Evolutionary conservation across 2,888 invertebrate species (phyloP), one percentile per base, ranked within the genome.

Genomic region (Tipula helvola): DNA sequence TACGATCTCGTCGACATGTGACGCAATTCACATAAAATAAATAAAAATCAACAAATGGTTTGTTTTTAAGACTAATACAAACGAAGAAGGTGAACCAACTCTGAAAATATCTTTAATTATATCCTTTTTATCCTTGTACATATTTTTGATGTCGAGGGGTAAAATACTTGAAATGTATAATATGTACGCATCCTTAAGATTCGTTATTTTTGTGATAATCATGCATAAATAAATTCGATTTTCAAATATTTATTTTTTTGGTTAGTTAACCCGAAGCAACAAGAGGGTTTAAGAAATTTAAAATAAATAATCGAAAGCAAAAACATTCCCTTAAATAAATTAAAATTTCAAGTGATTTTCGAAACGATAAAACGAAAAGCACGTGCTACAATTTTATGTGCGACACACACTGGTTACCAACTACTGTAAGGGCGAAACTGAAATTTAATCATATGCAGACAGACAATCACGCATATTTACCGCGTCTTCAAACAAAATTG

Each of bases 141-240:
- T 71, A 52, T 28, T 28, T 28, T 28, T 28, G 16, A 16, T 16
- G 16, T 8, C 28, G 71, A 71, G 28, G 71, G 71, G 18, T 28
- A 28, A 71, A 71, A 12, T 71, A 10, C 10, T n/a, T n/a, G n/a
- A n/a, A n/a, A n/a, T n/a, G n/a, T n/a, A n/a, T n/a, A n/a, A n/a
- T n/a, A n/a, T n/a, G 28, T 28, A 28, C 28, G 71, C 71, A 71
- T 71, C 71, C 28, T 71, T 12, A 71, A 71, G 71, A 71, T 36
- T 86, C 86, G 44, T 86, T 86, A 86, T 86, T 86, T 86, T 86
- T 47, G 86, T 86, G 86, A 86, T 86, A 86, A 36, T 86, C 86
- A 86, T 86, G 86, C 86, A 86, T 86, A 86, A 47, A 47, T 71
- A 71, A 84, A 39, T 84, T 84, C 41, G 86, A 86, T 71, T 71